Percentiles rank a stretch among this genome's conserved stretches.
Evolutionary conservation across 2,797 vertebrate genomes (phyloP).

Genomic region (Rhynchonycteris naso): DNA sequence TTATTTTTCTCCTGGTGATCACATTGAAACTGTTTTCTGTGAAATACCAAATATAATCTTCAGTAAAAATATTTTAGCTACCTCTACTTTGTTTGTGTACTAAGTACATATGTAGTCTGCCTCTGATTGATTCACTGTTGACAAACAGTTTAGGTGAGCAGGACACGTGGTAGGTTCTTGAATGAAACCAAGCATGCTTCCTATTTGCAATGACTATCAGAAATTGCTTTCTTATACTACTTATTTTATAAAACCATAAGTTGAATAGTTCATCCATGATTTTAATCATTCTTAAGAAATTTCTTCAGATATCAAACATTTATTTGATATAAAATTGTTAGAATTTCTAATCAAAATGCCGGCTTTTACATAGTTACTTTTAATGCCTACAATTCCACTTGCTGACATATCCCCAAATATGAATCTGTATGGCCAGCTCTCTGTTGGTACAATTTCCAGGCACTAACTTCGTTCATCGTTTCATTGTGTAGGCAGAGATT

Average conservation of each 20-base stretch:
- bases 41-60: background rate
- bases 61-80: background rate
- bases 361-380: conserved; percentile 18
- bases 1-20: background rate
- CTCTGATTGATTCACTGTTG: background rate
- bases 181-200: background rate
- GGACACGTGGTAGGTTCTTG: background rate
- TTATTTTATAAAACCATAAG: background rate
- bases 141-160: background rate
- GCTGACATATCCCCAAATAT: background rate
- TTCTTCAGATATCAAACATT: background rate
- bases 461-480: conserved; percentile 41
- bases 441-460: background rate
- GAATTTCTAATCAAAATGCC: background rate
- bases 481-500: conserved; percentile 53
- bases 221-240: background rate
- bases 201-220: background rate
- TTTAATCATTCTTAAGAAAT: background rate
- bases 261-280: background rate
- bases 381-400: background rate
- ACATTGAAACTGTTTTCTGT: background rate
- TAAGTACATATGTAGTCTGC: background rate
- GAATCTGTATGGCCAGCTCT: background rate
- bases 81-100: background rate
- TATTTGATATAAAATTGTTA: background rate